A percentile compares a stretch with the other conserved stretches of the same genome.
Conservation (phyloP, 2,113 vertebrate species). For the Aspiorhynchus laticeps region DNA sequence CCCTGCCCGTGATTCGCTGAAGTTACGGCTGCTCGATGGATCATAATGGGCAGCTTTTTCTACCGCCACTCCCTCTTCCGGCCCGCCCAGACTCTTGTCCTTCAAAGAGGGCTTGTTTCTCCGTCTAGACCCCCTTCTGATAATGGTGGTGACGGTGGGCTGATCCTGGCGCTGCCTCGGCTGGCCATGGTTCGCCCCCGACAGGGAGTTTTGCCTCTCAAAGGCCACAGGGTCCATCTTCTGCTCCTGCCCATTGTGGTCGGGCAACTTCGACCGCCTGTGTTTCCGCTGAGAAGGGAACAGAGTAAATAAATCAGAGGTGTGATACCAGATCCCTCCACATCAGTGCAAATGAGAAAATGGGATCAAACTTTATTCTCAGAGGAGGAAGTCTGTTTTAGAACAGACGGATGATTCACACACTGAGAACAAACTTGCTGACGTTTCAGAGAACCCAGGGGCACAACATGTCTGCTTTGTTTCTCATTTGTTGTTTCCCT, state of each 20-base stretch:
- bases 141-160: conserved; percentile 64
- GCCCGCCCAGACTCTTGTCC: conserved; percentile 64
- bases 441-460: neutral
- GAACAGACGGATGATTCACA: neutral
- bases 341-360: neutral
- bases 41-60: conserved; percentile 69
- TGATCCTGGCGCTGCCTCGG: conserved; percentile 77
- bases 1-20: conserved; percentile 67
- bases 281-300: conserved; percentile 77
- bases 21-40: conserved; percentile 84
- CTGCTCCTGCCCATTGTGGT: conserved; percentile 84
- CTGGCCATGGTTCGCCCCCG: conserved; percentile 75
- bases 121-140: conserved; percentile 73
- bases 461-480: conserved; percentile 2
- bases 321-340: neutral
- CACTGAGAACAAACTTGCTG: neutral
- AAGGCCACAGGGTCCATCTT: conserved; percentile 75
- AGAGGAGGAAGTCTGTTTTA: neutral
- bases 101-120: conserved; percentile 63
- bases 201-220: conserved; percentile 73
- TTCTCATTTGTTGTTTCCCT: neutral
- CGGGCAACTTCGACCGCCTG: conserved; percentile 83
- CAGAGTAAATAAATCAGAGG: neutral
- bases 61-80: conserved; percentile 54
- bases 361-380: neutral